Percentiles rank a stretch among this genome's conserved stretches.
phyloP scores from a whole-genome alignment of 2,797 vertebrate genomes.

The Telmatherina bonti region DNA sequence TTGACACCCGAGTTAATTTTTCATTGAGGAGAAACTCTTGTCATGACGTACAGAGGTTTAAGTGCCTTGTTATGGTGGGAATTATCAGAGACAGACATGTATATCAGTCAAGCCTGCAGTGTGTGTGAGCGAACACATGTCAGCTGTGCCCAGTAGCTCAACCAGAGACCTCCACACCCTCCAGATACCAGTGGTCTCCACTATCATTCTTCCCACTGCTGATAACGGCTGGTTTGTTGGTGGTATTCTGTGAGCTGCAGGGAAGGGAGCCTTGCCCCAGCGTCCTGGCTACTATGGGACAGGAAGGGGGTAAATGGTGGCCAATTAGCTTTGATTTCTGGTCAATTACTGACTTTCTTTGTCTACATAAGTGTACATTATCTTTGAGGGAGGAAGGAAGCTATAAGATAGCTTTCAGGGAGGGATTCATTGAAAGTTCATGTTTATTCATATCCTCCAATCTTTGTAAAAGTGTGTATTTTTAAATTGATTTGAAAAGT shows the following conservation, averaged over 20 bases:
- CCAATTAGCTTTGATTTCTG: conserved; percentile 82
- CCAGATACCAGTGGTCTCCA: conserved; percentile 41
- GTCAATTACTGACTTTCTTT: conserved; percentile 79
- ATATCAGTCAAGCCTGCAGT: conserved; percentile 61
- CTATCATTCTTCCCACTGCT: conserved; percentile 51
- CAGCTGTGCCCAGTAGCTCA: conserved; percentile 47
- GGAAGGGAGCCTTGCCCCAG: conserved; percentile 49
- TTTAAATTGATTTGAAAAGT: conserved; percentile 39
- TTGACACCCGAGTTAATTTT: conserved; percentile 23
- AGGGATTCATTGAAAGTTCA: conserved; percentile 43
- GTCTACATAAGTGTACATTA: conserved; percentile 70
- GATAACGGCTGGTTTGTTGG: conserved; percentile 54
- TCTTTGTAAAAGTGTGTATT: not conserved
- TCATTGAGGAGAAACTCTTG: conserved; percentile 36
- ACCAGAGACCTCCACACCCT: conserved; percentile 56
- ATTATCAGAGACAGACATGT: conserved; percentile 59
- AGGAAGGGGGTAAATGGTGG: conserved; percentile 79
- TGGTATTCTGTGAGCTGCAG: conserved; percentile 55
- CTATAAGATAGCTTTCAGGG: conserved; percentile 37
- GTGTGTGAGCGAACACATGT: conserved; percentile 48
- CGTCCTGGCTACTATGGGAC: conserved; percentile 59
- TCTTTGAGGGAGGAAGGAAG: conserved; percentile 64
- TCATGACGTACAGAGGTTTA: conserved; percentile 38
- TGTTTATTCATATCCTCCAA: conserved; percentile 33
- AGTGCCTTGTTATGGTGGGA: conserved; percentile 67